Evolutionary conservation across 2,113 vertebrate genomes (phyloP), one percentile per base, ranked within the genome.

Genomic region (Rhynchomys soricoides): DNA sequence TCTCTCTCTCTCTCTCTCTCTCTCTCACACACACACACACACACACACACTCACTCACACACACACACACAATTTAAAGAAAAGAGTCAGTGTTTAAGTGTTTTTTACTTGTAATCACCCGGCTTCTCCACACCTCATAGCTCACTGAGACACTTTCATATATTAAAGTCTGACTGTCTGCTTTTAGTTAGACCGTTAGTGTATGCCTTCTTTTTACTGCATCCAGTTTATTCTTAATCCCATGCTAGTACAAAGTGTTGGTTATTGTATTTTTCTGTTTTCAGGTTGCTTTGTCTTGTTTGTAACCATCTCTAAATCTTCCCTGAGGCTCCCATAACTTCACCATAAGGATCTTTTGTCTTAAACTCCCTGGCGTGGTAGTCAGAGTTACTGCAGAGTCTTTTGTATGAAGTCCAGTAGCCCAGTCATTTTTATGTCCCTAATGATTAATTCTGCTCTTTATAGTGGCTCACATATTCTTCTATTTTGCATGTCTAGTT

Each of bases 261-360:
- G 29, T 62, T 87, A 15, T 52, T 74, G 21, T 79, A 52, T 13
- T 89, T 96, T 95, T 82, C 59, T 93, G 37, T 87, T 91, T 95
- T 50, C 68, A 74, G 45, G 79, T 88, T 95, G 89, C 3, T 22
- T 48, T 48, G 34, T 48, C 45, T 64, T 43, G 6, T 3, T 79
- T 57, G 34, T 88, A 75, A 40, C 34, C 52, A 15, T 86, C 86
- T 96, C 34, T 31, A 93, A 15, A 48, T 86, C 40, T 70, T 68
- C 91, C 71, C n/a, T 34, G 52, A 52, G 45, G 45, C 64, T 82
- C 40, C 19, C 16, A 21, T 68, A 29, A 88, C 22, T 64, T 91
- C 16, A 86, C 1, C n/a, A 10, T 74, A 22, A 40, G 85, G 81
- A 0, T 89, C 43, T 91, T 96, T 95, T 85, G 43, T 82, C 95